Conservation (phyloP, 2,113 vertebrate genomes). For the Isurus oxyrinchus region DNA sequence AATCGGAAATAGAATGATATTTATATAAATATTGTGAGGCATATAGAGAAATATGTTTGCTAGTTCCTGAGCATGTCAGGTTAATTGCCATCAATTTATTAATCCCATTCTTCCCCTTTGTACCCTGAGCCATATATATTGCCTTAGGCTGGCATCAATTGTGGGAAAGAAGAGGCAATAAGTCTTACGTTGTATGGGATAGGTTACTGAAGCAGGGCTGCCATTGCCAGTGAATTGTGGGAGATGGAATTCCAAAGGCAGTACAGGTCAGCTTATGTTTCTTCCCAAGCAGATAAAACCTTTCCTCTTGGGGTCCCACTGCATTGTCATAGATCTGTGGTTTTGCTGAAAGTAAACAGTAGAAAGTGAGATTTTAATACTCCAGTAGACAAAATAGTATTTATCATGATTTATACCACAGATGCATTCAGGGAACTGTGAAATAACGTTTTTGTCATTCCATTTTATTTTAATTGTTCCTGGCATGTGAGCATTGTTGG, state of each 20-base stretch:
- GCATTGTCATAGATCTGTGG: constrained; percentile 75
- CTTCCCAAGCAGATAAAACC: constrained; percentile 51
- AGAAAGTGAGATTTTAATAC: neutral
- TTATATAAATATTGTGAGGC: neutral
- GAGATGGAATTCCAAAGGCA: constrained; percentile 56
- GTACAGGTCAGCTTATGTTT: constrained; percentile 68
- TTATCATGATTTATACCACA: constrained; percentile 46
- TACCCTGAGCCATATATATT: constrained; percentile 46
- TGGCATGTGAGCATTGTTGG: neutral
- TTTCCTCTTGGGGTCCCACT: constrained; percentile 47
- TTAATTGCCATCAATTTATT: neutral
- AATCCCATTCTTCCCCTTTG: neutral
- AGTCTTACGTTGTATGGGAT: constrained; percentile 43
- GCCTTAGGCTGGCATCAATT: constrained; percentile 49
- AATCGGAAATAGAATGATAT: neutral
- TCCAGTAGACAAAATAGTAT: neutral
- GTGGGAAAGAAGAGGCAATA: constrained; percentile 41
- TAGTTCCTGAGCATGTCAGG: constrained; percentile 28
- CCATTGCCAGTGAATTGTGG: constrained; percentile 72
- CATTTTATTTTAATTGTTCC: neutral
- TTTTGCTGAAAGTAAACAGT: constrained; percentile 56
- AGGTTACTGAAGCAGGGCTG: constrained; percentile 60
- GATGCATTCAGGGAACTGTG: constrained; percentile 46
- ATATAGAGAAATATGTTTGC: neutral
- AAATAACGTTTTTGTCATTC: constrained; percentile 44